Conservation (phyloP, 2,797 vertebrate genomes). For the Myotis planiceps region DNA sequence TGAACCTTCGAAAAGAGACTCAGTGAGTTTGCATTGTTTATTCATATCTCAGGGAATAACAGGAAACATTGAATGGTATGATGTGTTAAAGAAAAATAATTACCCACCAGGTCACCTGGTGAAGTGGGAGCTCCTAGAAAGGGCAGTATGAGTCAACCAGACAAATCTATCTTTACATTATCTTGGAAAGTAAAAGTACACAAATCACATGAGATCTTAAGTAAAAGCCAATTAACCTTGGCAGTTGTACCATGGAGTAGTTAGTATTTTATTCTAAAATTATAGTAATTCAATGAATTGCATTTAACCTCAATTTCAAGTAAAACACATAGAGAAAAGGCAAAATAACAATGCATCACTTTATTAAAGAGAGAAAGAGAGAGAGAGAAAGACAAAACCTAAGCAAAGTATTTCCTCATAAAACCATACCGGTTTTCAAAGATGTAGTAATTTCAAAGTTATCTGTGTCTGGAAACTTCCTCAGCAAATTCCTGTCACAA, state of each 20-base stretch:
- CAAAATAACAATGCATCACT: neutral
- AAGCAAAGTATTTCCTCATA: neutral
- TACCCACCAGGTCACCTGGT: neutral
- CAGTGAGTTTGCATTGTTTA: neutral
- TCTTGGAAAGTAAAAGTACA: neutral
- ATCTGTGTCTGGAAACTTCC: neutral
- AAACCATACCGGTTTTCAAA: neutral
- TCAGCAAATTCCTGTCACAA: neutral
- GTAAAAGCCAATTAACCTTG: neutral
- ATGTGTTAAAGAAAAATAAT: neutral
- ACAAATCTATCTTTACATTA: neutral
- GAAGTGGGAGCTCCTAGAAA: neutral
- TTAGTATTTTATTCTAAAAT: neutral
- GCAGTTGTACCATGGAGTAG: neutral
- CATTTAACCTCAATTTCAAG: slow-evolving; percentile 4
- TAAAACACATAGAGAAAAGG: neutral
- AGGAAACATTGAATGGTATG: neutral
- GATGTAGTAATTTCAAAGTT: neutral
- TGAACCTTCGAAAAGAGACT: neutral
- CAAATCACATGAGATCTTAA: neutral
- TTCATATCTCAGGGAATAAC: neutral
- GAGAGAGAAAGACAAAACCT: neutral
- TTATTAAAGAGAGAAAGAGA: neutral
- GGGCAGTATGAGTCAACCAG: neutral
- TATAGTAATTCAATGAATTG: neutral